phyloP scores from a whole-genome alignment of 2,113 vertebrate genomes.

The Apus apus region DNA sequence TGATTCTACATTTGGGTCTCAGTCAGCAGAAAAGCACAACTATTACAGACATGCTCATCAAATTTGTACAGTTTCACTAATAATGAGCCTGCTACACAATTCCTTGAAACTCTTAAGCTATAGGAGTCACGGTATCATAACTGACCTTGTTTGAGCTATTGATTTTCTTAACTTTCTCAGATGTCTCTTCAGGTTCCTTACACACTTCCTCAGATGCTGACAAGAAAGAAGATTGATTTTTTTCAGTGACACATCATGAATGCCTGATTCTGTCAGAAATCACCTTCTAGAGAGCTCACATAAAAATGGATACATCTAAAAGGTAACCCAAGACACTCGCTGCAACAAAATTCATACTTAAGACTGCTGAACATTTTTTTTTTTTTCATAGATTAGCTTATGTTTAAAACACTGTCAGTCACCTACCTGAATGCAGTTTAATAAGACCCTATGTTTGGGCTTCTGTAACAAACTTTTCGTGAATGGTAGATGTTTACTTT shows the following conservation, averaged over 20 bases:
- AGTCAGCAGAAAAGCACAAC: not conserved
- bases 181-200: constrained; percentile 45
- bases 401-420: not conserved
- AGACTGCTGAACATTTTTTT: not conserved
- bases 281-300: not conserved
- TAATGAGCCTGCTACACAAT: not conserved
- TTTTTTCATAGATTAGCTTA: not conserved
- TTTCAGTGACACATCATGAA: not conserved
- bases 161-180: constrained; percentile 77
- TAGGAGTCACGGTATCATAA: not conserved
- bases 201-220: constrained; percentile 38
- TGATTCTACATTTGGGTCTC: not conserved
- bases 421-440: not conserved
- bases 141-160: constrained; percentile 82
- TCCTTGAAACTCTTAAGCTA: not conserved
- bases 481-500: not conserved
- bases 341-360: not conserved
- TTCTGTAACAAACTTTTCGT: not conserved
- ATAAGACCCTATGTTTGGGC: not conserved
- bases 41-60: not conserved
- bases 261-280: not conserved
- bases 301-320: not conserved
- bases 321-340: not conserved
- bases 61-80: not conserved
- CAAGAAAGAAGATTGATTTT: constrained; percentile 18